Base-by-base conservation (phyloP, 2,113 vertebrate genomes). In the Monarcha castaneiventris region DNA sequence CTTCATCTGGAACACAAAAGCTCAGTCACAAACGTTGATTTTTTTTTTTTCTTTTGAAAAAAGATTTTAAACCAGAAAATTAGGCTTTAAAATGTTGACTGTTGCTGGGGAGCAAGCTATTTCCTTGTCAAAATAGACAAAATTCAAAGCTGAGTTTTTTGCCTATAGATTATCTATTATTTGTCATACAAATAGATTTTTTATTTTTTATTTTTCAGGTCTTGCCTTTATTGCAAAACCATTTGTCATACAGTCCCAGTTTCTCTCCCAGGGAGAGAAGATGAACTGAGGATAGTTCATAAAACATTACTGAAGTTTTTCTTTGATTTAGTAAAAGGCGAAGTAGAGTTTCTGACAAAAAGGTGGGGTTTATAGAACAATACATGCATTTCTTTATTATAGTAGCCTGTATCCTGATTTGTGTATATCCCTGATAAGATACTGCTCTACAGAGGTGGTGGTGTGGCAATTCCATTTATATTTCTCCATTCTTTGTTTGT, bases 291-390 rank as follows among this genome's bases (percentile, higher is more conserved):
- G 66, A 66, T 94, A n/a, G 97, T 99, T 95, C 95, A 99, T 78
- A 96, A 97, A 90, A 96, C 97, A 81, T 93, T 99, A 52, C 95
- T 99, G 95, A 98, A 97, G 81, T 98, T 99, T 97, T 96, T 98
- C 78, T 97, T 98, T 51, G 98, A 98, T 94, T 96, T 99, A 78
- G 96, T 99, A 92, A 98, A 98, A 96, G 98, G 97, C 68, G 99
- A 99, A 97, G 98, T 99, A 20, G 97, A 97, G 49, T 97, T 98
- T 79, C 66, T 98, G 76, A 98, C 87, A 90, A 90, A 96, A 87
- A 97, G 98, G 99, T 99, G 97, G 94, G 94, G 59, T 94, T 95
- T 94, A 27, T 33, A 54, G 64, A 62, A 69, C 87, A 77, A 21
- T 16, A 19, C 16, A 16, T 37, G 15, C 7, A 52, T 90, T 89